Conservation (phyloP, 92 coral and sea anemone species). For the Micromussa lordhowensis region DNA sequence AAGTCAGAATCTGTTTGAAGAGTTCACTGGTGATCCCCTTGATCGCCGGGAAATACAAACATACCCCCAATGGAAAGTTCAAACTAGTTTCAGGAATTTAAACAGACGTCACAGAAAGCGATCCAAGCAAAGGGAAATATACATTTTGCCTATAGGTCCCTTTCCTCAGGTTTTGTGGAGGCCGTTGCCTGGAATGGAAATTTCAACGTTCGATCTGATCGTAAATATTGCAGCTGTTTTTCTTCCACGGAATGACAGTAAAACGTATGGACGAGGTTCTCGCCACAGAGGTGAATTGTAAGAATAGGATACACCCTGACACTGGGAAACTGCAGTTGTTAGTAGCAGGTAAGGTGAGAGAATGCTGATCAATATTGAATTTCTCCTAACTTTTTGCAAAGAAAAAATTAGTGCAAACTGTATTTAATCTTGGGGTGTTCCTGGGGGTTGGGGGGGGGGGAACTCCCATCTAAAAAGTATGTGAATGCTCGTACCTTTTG, state of each 20-base stretch:
- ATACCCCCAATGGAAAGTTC: conserved; percentile 92
- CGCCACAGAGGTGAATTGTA: conserved; percentile 64
- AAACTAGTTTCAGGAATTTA: conserved; percentile 80
- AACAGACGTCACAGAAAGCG: conserved; percentile 77
- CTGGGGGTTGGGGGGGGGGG: too few relatives aligned
- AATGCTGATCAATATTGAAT: not conserved
- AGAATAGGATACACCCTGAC: conserved; percentile 66
- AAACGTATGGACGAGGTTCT: conserved; percentile 65
- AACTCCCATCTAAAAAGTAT: too few relatives aligned
- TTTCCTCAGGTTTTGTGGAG: conserved; percentile 61
- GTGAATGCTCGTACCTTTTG: too few relatives aligned
- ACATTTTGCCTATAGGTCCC: conserved; percentile 86
- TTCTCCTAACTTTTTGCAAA: not conserved
- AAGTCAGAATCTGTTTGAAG: conserved; percentile 42
- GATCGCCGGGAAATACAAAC: conserved; percentile 75
- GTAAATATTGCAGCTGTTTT: conserved; percentile 65
- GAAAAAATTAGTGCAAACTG: too few relatives aligned
- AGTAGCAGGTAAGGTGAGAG: conserved; percentile 71
- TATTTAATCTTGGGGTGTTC: too few relatives aligned
- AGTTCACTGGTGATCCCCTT: conserved; percentile 27
- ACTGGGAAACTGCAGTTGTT: conserved; percentile 80
- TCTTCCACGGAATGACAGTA: conserved; percentile 78
- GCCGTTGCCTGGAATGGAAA: conserved; percentile 28
- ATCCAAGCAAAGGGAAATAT: conserved; percentile 59
- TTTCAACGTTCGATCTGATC: conserved; percentile 69